phyloP scores from a whole-genome alignment of 53 echinoderm and acorn worm genomes.

The Paelopatides confundens region DNA sequence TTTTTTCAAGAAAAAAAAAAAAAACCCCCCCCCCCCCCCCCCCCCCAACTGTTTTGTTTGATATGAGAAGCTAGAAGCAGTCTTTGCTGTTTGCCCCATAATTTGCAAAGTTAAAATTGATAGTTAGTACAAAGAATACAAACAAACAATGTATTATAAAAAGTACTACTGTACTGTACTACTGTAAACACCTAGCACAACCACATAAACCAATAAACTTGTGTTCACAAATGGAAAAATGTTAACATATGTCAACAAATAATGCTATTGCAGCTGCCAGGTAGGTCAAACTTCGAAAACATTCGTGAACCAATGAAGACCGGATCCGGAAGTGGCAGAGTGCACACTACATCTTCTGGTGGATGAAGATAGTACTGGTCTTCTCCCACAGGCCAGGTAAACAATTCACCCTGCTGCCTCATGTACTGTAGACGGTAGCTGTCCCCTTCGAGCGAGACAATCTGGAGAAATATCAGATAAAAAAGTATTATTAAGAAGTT shows the following conservation, averaged over 20 bases:
- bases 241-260: neutral
- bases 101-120: no score
- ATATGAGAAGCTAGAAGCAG: no score
- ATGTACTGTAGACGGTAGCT: neutral
- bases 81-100: no score
- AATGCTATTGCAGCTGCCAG: neutral
- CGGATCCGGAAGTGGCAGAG: neutral
- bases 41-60: no score
- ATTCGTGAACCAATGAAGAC: neutral
- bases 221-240: neutral
- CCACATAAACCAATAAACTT: neutral
- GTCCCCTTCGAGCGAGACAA: neutral
- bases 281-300: neutral
- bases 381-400: neutral
- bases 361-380: neutral
- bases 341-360: neutral
- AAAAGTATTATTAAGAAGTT: no score
- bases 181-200: neutral
- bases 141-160: no score
- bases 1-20: no score
- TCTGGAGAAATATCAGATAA: no score
- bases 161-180: no score
- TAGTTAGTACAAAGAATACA: no score
- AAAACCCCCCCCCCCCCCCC: no score
- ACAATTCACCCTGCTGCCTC: neutral